A percentile compares a stretch with the other conserved stretches of the same genome.
These are phyloP conservation scores for Parasteatoda tepidariorum DNA, from an alignment of 1,140 invertebrate species.

Conservation along the genomic window DNA sequence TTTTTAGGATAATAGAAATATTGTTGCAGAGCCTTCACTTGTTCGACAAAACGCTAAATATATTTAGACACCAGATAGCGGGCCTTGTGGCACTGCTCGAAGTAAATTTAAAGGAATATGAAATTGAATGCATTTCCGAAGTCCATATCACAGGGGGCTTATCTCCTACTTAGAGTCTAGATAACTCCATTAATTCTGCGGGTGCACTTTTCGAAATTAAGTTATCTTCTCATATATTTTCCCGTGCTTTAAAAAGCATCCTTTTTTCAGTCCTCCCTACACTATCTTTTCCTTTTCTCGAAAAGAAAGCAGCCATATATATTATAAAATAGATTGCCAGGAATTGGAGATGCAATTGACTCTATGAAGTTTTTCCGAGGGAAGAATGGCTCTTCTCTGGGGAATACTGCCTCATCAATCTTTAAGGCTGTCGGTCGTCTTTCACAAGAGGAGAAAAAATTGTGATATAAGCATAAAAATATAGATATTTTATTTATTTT, in stretches of 20 bases:
- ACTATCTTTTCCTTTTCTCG: not conserved
- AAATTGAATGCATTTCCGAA: not conserved
- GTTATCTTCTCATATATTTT: conserved; percentile 39
- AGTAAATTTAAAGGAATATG: not conserved
- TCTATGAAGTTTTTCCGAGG: not conserved
- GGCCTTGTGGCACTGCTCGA: not conserved
- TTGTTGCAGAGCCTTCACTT: not conserved
- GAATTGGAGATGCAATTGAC: conserved; percentile 53
- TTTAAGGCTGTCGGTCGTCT: conserved; percentile 22
- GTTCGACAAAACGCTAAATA: not conserved
- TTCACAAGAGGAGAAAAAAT: conserved; percentile 13
- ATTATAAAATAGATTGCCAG: conserved; percentile 48
- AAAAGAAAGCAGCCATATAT: conserved; percentile 27
- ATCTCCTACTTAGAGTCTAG: conserved; percentile 16
- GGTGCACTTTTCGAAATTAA: conserved; percentile 31
- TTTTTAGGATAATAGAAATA: not conserved
- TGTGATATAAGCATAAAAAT: conserved; percentile 4
- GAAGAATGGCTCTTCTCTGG: conserved; percentile 25
- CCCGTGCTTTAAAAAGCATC: not conserved
- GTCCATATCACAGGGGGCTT: conserved; percentile 13
- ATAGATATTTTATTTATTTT: no score
- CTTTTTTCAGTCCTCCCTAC: not conserved
- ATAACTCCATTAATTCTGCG: conserved; percentile 23
- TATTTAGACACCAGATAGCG: not conserved
- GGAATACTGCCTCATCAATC: conserved; percentile 46